phyloP scores from a whole-genome alignment of 2,888 invertebrate genomes.

The Allolobophora icterica region DNA sequence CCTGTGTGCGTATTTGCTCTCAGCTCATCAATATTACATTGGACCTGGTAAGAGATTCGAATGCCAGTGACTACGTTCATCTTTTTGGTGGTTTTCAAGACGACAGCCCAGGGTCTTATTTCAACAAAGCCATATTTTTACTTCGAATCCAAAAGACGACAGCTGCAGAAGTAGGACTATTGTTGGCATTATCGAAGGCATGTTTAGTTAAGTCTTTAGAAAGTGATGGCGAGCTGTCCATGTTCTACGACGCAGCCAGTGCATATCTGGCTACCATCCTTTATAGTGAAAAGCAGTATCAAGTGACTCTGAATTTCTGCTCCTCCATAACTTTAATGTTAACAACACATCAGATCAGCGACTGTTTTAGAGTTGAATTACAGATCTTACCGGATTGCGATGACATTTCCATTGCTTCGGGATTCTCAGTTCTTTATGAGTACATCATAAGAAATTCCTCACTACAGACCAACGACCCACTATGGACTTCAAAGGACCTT shows the following conservation, averaged over 20 bases:
- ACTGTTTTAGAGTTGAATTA: neutral
- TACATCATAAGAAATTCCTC: neutral
- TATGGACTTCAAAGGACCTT: neutral
- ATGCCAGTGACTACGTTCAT: neutral
- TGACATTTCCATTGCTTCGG: neutral
- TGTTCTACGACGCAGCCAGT: neutral
- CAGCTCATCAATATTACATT: neutral
- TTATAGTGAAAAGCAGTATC: neutral
- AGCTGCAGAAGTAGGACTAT: neutral
- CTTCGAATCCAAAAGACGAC: neutral
- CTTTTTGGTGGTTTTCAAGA: neutral
- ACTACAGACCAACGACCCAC: neutral
- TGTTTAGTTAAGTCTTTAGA: neutral
- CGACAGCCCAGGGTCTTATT: neutral
- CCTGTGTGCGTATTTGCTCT: neutral
- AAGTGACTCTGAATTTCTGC: neutral
- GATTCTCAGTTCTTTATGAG: neutral
- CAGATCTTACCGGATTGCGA: neutral
- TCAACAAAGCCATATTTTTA: neutral
- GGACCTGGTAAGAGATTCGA: neutral
- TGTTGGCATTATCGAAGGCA: neutral
- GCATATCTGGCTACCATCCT: neutral
- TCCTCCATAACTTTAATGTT: neutral
- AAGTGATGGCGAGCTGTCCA: neutral
- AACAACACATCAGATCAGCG: neutral